A percentile compares a stretch with the other conserved stretches of the same genome.
Conservation (phyloP, 2,888 invertebrate genomes). For the Eulithis testata region DNA sequence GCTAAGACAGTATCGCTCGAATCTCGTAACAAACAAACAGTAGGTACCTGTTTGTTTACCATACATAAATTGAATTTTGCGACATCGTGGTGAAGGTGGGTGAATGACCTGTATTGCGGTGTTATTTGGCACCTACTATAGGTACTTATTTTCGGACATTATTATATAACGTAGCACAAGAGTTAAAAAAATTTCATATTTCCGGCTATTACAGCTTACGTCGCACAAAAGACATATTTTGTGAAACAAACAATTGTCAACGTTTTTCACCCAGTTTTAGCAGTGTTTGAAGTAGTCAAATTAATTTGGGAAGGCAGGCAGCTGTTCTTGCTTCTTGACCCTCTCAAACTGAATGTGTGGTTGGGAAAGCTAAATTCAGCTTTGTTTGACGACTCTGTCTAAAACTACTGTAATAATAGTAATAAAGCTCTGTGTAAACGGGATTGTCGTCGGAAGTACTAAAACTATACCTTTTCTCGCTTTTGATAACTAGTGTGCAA, state of each 20-base stretch:
- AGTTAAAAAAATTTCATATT: neutral
- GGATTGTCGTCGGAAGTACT: too few species aligned
- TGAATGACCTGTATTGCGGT: too few species aligned
- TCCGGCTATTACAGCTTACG: neutral
- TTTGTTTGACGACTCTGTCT: neutral
- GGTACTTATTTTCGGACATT: neutral
- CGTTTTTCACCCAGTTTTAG: neutral
- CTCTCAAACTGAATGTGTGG: neutral
- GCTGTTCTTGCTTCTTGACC: slow-evolving; percentile 7
- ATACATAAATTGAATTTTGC: too few species aligned
- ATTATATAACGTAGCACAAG: neutral
- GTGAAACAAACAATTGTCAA: neutral
- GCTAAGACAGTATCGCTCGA: too few species aligned
- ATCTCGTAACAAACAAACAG: too few species aligned
- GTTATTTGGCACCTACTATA: too few species aligned
- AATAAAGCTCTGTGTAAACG: too few species aligned
- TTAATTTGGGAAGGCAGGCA: slow-evolving; percentile 1
- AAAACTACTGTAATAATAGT: neutral
- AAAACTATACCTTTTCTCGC: too few species aligned
- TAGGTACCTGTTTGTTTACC: too few species aligned
- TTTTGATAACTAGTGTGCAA: too few species aligned
- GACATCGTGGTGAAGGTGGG: too few species aligned
- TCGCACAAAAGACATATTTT: neutral
- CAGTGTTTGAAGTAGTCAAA: slow-evolving; percentile 2
- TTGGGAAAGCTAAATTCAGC: neutral